Base-by-base conservation (phyloP, 2,888 invertebrate genomes). In the Petrolisthes cinctipes region DNA sequence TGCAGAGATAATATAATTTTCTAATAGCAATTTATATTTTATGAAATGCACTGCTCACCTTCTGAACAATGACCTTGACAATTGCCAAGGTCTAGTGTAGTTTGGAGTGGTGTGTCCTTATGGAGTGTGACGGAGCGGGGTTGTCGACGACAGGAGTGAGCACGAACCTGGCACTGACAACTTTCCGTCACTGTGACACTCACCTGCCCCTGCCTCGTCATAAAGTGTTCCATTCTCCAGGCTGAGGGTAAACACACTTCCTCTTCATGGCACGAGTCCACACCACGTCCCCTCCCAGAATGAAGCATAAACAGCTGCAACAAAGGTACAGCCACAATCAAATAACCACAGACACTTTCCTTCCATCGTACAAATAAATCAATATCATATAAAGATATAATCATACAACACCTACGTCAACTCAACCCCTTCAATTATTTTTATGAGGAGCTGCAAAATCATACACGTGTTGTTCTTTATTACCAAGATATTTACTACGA, bases 101-200 rank as follows among this genome's bases (percentile, higher is more conserved):
- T 92, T 89, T 93, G 93, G 91, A 92, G 92, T 4, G 93, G 93
- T 3, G 93, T 93, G 57, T 93, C 93, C 17, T 92, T 92, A 89
- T 93, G 92, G 3, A 93, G 91, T 17, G 92, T 91, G 91, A 92
- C 92, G 61, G 92, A 91, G 83, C 92, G 92, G 1, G 92, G 91
- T 81, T 92, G 92, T 68, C 93, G 91, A 84, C 91, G 92, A 88
- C 93, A 93, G 68, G 78, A 57, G 53, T 92, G 91, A 0, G 92
- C 91, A 14, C 91, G 91, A 4, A 91, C 87, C 66, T 92, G 92
- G 82, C 93, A 93, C 66, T 92, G 92, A 88, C 93, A 93, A 3
- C 91, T 92, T 82, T 93, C 93, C 53, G 93, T 92, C 4, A 92
- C 92, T 85, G 92, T 92, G 84, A 93, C 92, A 57, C 92, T 92